Conservation (phyloP, 2,888 invertebrate species). For the Penaeus monodon region DNA sequence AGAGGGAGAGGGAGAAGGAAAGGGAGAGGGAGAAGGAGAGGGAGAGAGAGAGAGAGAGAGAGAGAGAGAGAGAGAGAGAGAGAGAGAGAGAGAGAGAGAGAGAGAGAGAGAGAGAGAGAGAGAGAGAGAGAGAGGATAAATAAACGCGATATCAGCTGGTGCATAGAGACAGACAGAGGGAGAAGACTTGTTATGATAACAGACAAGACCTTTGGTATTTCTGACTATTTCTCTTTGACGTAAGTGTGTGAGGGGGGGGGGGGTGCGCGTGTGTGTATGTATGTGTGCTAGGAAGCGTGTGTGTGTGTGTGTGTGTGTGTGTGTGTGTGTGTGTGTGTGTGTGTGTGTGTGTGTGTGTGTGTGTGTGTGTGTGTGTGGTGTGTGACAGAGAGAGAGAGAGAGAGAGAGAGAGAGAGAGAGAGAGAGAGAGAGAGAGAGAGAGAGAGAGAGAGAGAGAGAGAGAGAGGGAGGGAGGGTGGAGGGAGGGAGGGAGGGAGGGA, state of each 20-base stretch:
- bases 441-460: constrained; percentile 3
- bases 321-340: constrained; percentile 19
- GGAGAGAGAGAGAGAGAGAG: no score
- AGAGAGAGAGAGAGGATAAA: no score
- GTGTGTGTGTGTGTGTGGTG: constrained; percentile 19
- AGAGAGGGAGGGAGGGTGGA: neutral
- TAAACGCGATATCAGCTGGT: no score
- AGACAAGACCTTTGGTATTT: no score
- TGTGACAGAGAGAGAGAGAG: neutral
- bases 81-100: no score
- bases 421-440: neutral
- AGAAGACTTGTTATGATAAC: no score
- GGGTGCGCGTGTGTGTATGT: no score
- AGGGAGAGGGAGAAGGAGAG: no score
- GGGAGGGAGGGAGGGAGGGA: neutral
- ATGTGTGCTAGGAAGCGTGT: neutral
- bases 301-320: constrained; percentile 21
- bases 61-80: no score
- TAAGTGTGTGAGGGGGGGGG: constrained; percentile 2
- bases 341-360: constrained; percentile 10
- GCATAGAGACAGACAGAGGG: no score
- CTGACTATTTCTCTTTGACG: neutral
- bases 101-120: no score
- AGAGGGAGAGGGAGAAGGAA: no score
- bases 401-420: constrained; percentile 5